Evolutionary conservation across 2,888 invertebrate species (phyloP), one percentile per base, ranked within the genome.

Genomic region (Heliconius ethilla): DNA sequence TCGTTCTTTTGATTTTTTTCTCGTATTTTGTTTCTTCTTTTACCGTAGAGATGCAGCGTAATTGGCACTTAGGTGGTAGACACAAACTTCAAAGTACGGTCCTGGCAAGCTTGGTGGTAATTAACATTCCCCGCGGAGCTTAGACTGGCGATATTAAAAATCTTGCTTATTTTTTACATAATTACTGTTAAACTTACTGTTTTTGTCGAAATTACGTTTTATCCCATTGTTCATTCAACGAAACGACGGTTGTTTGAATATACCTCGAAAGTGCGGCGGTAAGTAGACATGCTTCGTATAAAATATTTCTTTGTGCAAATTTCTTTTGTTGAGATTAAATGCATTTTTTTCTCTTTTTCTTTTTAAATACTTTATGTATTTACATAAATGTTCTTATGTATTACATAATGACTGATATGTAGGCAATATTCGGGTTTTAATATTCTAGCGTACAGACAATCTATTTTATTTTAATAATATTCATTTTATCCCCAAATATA

Each of bases 41-140:
- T 75, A 55, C 51, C 66, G 70, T 74, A 51, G 63, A n/a, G 67
- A 65, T 78, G 70, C 51, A 66, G 74, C 66, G 18, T 77, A 80
- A 79, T 78, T 79, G 77, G 75, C 27, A 67, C 62, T 77, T 63
- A 59, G 75, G 45, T 72, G 76, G 75, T 67, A 69, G 67, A 76
- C 69, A 77, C 37, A 76, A 76, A 72, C 75, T 75, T 75, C 76
- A 75, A 79, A 79, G 79, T 76, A 65, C 65, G 72, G 72, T 72
- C 72, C 72, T 76, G 33, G 65, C 37, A 76, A 73, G 69, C 66
- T 74, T 29, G 40, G 55, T 25, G 74, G 45, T 78, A 76, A 76
- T 78, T 69, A 75, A 75, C 63, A 70, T 76, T 78, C 78, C 75
- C 70, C 15, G n/a, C 55, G 70, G 78, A 66, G 63, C 65, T 72